Evolutionary conservation across 2,113 vertebrate genomes (phyloP), one percentile per base, ranked within the genome.

Genomic region (Cheilinus undulatus): DNA sequence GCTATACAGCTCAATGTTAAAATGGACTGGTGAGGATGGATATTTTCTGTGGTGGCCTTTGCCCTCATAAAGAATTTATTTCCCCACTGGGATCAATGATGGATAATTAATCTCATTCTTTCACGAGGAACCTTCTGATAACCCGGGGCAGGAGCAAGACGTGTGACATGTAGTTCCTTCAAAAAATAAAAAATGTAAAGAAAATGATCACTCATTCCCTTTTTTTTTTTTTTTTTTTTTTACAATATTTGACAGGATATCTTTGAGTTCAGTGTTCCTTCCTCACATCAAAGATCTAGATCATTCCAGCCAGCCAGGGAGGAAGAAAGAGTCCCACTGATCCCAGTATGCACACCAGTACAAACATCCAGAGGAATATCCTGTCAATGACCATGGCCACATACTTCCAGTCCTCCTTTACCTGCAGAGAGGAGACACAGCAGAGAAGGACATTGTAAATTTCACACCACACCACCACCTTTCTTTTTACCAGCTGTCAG

Each of bases 301-400:
- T 97, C 97, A 98, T 99, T 86, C 98, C 97, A 24, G 97, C 97
- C 90, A 98, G 80, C 98, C 98, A 99, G 0, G 97, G 97, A 0
- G 97, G 97, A 50, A 99, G 95, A 83, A 99, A 99, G 48, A 99
- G 96, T 59, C 97, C 98, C 2, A 95, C 94, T 0, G 97, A 98
- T 49, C 98, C 98, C 92, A 99, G 92, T 77, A 99, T 91, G 57
- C 98, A 99, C 73, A 98, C 96, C 0, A 99, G 86, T 75, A 99
- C 90, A 88, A 99, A 99, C 95, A 99, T 95, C 98, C 98, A 99
- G 72, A 99, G 95, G 89, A 99, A 99, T 88, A 99, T 97, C 74
- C 98, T 93, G 92, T 99, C 98, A 13, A 99, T 97, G 87, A 99
- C 98, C 98, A 99, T 98, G 1, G 97, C 98, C 20, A 99, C 97